A percentile compares a stretch with the other conserved stretches of the same genome.
Conservation (phyloP, 2,888 invertebrate species). For the Glaucopsyche alexis region DNA sequence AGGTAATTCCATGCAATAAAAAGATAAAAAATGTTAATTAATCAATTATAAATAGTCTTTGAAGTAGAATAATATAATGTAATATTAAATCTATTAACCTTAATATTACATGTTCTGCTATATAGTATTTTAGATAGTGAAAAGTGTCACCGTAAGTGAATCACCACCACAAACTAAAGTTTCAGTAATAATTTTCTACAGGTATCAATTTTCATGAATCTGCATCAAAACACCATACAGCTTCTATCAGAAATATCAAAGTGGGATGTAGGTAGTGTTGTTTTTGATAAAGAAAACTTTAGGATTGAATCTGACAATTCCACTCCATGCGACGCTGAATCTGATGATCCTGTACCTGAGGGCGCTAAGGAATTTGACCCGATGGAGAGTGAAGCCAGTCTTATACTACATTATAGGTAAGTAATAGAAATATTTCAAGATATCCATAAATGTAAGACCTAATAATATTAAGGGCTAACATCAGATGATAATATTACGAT, state of each 20-base stretch:
- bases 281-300: slow-evolving; percentile 80
- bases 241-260: slow-evolving; percentile 78
- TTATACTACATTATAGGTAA: slow-evolving; percentile 75
- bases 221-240: slow-evolving; percentile 79
- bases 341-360: slow-evolving; percentile 71
- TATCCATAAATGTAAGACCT: neutral
- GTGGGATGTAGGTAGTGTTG: slow-evolving; percentile 77
- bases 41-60: no score
- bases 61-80: no score
- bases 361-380: slow-evolving; percentile 68
- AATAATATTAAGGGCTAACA: no score
- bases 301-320: slow-evolving; percentile 70
- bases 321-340: slow-evolving; percentile 72
- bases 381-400: slow-evolving; percentile 69
- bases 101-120: no score
- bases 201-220: slow-evolving; percentile 78
- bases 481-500: no score
- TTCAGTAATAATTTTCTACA: slow-evolving; percentile 44
- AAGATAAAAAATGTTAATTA: no score
- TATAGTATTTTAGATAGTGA: neutral
- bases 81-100: no score
- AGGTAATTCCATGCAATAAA: slow-evolving; percentile 65
- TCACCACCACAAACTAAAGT: neutral
- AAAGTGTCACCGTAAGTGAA: no score
- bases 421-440: neutral